Conservation (phyloP, 2,888 invertebrate genomes). For the Alitta virens region DNA sequence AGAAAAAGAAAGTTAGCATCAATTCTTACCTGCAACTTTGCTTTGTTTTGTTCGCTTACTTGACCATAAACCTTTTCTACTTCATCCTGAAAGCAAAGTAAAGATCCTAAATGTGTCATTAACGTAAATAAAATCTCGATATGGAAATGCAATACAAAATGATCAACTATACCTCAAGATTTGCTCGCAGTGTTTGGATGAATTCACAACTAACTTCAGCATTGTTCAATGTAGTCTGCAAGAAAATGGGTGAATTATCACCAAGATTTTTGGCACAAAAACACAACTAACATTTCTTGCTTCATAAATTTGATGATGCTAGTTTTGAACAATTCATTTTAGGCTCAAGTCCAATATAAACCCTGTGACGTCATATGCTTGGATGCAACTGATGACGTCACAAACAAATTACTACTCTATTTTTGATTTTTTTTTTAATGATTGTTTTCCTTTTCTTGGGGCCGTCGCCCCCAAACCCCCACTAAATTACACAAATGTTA, state of each 20-base stretch:
- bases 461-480: no score
- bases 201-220: conserved; percentile 89
- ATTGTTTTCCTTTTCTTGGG: no score
- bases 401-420: no score
- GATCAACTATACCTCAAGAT: conserved; percentile 62
- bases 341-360: no score
- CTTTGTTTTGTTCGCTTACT: conserved; percentile 51
- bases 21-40: conserved; percentile 56
- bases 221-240: conserved; percentile 81
- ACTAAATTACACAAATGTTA: no score
- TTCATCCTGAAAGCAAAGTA: conserved; percentile 47
- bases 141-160: background rate
- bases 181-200: conserved; percentile 78
- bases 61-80: conserved; percentile 49
- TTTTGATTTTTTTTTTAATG: no score
- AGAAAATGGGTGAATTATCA: conserved; percentile 21
- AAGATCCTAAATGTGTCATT: background rate
- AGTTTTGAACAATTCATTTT: no score
- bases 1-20: no score
- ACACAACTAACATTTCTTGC: background rate
- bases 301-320: no score
- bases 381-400: no score
- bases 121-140: background rate
- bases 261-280: background rate
- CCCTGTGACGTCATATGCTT: no score